Base-by-base conservation (phyloP, 53 echinoderm and acorn worm genomes). In the Apostichopus leukothele region DNA sequence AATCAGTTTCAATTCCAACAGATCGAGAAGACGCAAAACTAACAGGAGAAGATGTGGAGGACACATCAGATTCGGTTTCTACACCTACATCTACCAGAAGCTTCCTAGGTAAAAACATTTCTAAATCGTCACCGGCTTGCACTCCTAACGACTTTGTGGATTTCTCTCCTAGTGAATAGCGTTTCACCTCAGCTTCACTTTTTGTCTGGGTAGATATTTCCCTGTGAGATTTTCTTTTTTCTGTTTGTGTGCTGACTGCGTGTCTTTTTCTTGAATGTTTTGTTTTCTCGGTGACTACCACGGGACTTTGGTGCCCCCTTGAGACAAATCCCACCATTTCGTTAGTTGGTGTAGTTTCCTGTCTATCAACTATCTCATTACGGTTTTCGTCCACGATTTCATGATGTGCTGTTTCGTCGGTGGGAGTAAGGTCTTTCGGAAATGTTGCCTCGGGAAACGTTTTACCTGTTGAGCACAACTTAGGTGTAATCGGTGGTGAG, bases 51-150 rank as follows among this genome's bases (percentile, higher is more conserved):
- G 96, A 94, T 0, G 96, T 90, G 16, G 96, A 93, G 26, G 95
- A 95, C 76, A 91, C 90, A 71, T 97, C 98, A 11, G 95, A 94
- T 76, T 96, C 96, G 1, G 94, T 96, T 39, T 96, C 98, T 9
- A 97, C 94, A 21, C 92, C 95, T 21, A 94, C 90, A 75, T 87
- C 88, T 20, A 87, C 88, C 9, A 87, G 52, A 6, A 87, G 21
- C 51, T 87, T 87, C 53, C 19, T 87, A 1, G 88, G 75, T 54
- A 75, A 73, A 22, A 75, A 57, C 74, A 75, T 87, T 20, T 87
- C 88, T 20, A 87, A 52, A 19, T 74, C 74, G 7, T 75, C 88
- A 14, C 88, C 88, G 20, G 88, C 75, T 11, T 87, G 88, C 6
- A 87, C 88, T 20, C 88, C 88, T 11, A 75, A 75, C 20, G 88